phyloP scores from a whole-genome alignment of 2,113 vertebrate species.

The Struthio camelus region DNA sequence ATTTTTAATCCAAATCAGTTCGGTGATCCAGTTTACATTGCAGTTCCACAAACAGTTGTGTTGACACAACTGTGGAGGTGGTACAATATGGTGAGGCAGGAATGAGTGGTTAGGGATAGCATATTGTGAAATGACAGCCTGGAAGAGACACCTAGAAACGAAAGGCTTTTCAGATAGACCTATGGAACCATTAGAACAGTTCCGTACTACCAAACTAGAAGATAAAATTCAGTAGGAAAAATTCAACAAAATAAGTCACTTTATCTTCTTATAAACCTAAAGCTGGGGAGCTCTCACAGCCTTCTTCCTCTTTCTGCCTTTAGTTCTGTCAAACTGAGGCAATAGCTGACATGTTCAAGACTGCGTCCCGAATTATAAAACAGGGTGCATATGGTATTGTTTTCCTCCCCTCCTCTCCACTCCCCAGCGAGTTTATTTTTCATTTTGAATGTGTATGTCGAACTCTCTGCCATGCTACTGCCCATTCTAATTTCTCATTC shows the following conservation, averaged over 20 bases:
- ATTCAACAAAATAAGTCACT: conserved; percentile 12
- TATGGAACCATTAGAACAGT: not conserved
- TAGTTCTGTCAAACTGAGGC: conserved; percentile 5
- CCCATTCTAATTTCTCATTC: not conserved
- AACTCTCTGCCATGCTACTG: not conserved
- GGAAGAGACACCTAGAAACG: conserved; percentile 21
- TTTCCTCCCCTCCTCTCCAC: not conserved
- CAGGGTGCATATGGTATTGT: conserved; percentile 6
- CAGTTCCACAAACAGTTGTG: conserved; percentile 52
- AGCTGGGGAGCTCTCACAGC: not conserved
- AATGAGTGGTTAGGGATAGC: not conserved
- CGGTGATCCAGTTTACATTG: conserved; percentile 50
- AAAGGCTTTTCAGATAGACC: not conserved
- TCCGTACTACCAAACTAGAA: not conserved
- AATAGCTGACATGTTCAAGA: conserved; percentile 19
- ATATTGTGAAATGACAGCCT: conserved; percentile 27
- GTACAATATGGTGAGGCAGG: conserved; percentile 10
- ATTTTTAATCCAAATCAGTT: conserved; percentile 55
- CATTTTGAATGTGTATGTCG: not conserved
- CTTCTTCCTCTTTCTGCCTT: not conserved
- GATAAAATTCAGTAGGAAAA: not conserved
- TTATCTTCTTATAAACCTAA: not conserved
- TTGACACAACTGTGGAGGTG: conserved; percentile 60
- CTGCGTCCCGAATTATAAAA: conserved; percentile 29
- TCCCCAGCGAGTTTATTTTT: not conserved